Evolutionary conservation across 2,797 vertebrate species (phyloP), one percentile per base, ranked within the genome.

Genomic region (Labeo calbasu): DNA sequence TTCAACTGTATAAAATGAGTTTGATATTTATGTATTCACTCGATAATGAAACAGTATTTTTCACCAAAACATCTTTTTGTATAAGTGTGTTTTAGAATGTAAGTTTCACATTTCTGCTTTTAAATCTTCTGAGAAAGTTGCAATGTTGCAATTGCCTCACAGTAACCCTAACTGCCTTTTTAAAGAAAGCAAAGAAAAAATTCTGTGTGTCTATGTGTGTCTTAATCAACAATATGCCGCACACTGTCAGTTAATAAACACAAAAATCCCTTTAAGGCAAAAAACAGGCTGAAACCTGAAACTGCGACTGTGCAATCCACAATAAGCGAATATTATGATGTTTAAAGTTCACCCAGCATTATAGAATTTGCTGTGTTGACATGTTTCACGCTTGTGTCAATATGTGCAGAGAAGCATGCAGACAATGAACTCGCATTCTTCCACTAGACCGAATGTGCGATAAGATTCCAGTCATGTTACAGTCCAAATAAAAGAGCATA

Each of bases 311-410:
- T 77, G 57, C 40, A 61, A 25, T n/a, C 3, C 53, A 43, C 53
- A 59, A 48, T 46, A 46, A 43, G 40, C 36, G 55, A 82, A 61
- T 50, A 82, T 70, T 46, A 61, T 43, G 5, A 69, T 21, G 55
- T 50, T 73, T 51, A 82, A 82, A 82, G 70, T 51, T 72, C 70
- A 82, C 57, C 28, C 40, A 82, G 40, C 61, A 66, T 61, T 92
- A 88, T 94, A 95, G 86, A 87, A 92, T 23, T 66, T 93, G 0
- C 91, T 93, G 61, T 92, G 95, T 12, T 95, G 95, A 0, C 95
- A 95, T 36, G 94, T 95, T 70, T 96, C 96, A 1, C 94, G 93
- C 55, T 55, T 72, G 69, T 25, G 55, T 82, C 69, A 61, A 50
- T 71, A 28, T 71, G 66, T 82, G 13, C 55, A 12, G 36, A 25